phyloP scores from a whole-genome alignment of 1,140 invertebrate genomes.

The Vanessa atalanta region DNA sequence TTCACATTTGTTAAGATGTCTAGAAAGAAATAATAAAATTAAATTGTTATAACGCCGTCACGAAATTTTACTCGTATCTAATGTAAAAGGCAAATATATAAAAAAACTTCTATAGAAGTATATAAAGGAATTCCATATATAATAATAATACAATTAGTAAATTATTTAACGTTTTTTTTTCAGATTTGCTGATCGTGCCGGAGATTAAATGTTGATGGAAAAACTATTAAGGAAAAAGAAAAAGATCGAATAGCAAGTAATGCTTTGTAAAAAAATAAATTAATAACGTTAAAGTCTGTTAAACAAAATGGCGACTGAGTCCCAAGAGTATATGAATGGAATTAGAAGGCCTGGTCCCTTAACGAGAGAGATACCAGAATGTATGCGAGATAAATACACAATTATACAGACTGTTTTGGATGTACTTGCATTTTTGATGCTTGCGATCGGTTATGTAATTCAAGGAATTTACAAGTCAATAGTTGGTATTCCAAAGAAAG shows the following conservation, averaged over 20 bases:
- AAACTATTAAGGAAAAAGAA: background rate
- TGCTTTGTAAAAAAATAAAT: constrained; percentile 16
- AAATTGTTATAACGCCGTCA: too few relatives aligned
- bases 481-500: constrained; percentile 80
- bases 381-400: constrained; percentile 73
- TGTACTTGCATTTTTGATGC: constrained; percentile 83
- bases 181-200: constrained; percentile 16
- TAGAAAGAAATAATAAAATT: too few relatives aligned
- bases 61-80: too few relatives aligned
- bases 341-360: constrained; percentile 69
- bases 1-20: too few relatives aligned
- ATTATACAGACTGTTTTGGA: constrained; percentile 82
- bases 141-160: background rate
- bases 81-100: too few relatives aligned
- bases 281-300: constrained; percentile 17
- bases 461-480: constrained; percentile 79
- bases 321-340: constrained; percentile 71
- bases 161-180: constrained; percentile 6
- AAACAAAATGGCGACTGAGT: constrained; percentile 62
- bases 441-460: constrained; percentile 80
- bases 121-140: background rate
- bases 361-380: constrained; percentile 73
- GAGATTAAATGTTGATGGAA: constrained; percentile 12
- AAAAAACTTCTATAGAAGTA: background rate
- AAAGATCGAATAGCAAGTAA: constrained; percentile 22